Percentiles rank a stretch among this genome's conserved stretches.
Conservation (phyloP, 64 coral and sea anemone genomes). For the Platygyra sinensis region DNA sequence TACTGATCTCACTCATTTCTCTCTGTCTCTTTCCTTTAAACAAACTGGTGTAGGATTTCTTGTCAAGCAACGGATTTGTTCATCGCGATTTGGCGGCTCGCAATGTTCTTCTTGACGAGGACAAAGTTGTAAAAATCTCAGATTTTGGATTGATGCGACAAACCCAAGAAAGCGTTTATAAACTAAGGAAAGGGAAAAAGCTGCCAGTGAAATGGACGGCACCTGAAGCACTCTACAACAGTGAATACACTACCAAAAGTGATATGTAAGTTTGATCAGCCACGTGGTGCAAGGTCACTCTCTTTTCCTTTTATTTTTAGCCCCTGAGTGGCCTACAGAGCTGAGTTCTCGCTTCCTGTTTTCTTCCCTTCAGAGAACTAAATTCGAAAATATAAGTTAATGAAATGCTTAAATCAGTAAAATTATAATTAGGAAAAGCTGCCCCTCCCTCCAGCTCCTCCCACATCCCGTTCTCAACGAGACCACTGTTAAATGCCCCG, state of each 20-base stretch:
- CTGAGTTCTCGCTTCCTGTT: too few species aligned
- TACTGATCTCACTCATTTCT: too few species aligned
- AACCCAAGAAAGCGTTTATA: slow-evolving; percentile 1
- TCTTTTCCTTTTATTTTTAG: background rate
- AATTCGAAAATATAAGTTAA: too few species aligned
- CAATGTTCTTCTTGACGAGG: slow-evolving; percentile 31
- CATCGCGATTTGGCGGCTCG: slow-evolving; percentile 62
- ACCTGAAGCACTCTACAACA: slow-evolving; percentile 27
- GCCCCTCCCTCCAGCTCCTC: too few species aligned
- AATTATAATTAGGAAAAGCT: too few species aligned
- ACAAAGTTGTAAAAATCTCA: slow-evolving; percentile 44
- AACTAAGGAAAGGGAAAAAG: slow-evolving; percentile 20
- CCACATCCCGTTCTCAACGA: too few species aligned
- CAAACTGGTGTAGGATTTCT: background rate
- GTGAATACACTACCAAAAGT: slow-evolving; percentile 33
- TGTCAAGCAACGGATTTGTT: slow-evolving; percentile 11
- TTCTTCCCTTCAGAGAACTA: too few species aligned
- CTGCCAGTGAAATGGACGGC: slow-evolving; percentile 54
- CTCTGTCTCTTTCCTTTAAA: background rate
- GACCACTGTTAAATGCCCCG: too few species aligned
- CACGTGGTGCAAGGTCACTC: background rate
- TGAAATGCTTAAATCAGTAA: too few species aligned
- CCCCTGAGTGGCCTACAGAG: background rate
- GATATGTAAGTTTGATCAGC: slow-evolving; percentile 44
- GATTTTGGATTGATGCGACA: slow-evolving; percentile 56